These are phyloP conservation scores for Orthosia incerta DNA, from an alignment of 2,888 invertebrate genomes.

Conservation along the genomic window DNA sequence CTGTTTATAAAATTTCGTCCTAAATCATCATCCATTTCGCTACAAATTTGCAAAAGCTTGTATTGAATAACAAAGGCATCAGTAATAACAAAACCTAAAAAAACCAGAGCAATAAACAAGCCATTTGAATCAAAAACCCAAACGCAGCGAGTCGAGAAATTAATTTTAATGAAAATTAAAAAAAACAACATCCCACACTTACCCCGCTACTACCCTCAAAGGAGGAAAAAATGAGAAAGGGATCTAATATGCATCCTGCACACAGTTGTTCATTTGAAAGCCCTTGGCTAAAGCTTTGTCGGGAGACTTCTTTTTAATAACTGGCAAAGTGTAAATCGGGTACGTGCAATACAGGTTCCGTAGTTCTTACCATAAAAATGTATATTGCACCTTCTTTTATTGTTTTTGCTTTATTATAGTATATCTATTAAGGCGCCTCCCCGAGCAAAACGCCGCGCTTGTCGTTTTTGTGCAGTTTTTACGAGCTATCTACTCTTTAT, in stretches of 20 bases:
- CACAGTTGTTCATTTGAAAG: constrained; percentile 49
- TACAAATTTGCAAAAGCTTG: too few relatives aligned
- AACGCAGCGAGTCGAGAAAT: constrained; percentile 17
- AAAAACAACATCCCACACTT: constrained; percentile 28
- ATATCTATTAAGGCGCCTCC: too few relatives aligned
- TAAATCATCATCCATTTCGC: too few relatives aligned
- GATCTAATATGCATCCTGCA: constrained; percentile 49
- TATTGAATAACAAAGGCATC: neutral
- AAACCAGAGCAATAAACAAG: constrained; percentile 2
- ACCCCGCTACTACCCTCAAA: constrained; percentile 35
- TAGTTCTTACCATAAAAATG: neutral
- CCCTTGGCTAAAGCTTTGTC: constrained; percentile 49
- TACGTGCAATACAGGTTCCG: neutral
- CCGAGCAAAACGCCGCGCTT: too few relatives aligned
- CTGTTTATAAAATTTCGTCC: too few relatives aligned
- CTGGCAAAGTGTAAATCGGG: neutral
- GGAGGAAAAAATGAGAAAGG: constrained; percentile 16
- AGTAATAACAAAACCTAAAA: neutral
- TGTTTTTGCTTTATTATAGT: too few relatives aligned
- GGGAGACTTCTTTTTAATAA: constrained; percentile 28
- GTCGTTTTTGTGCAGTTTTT: too few relatives aligned
- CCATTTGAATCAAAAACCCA: neutral
- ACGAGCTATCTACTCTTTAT: too few relatives aligned
- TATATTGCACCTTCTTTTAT: neutral
- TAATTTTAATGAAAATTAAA: constrained; percentile 52